phyloP scores from a whole-genome alignment of 2,113 vertebrate genomes.

The Microcebus griseorufus region DNA sequence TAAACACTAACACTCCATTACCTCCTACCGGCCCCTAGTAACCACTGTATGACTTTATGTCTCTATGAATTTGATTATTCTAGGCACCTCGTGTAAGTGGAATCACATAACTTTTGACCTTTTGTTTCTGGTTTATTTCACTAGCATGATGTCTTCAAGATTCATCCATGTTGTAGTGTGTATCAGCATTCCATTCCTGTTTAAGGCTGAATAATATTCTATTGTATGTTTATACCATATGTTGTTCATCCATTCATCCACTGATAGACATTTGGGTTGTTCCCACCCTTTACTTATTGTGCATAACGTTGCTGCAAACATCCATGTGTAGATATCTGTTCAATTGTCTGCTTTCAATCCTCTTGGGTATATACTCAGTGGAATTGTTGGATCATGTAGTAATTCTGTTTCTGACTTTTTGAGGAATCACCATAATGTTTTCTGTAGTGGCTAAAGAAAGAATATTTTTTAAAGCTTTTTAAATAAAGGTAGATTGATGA shows the following conservation, averaged over 20 bases:
- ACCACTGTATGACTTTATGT: not conserved
- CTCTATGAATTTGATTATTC: not conserved
- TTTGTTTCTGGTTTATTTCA: not conserved
- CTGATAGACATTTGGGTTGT: not conserved
- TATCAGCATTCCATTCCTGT: not conserved
- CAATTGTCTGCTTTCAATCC: not conserved
- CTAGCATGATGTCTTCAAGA: not conserved
- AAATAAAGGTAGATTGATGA: slow-evolving; percentile 32
- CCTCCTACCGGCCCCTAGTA: not conserved
- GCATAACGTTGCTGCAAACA: not conserved
- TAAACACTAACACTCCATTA: not conserved
- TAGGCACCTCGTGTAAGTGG: not conserved
- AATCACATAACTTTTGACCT: not conserved
- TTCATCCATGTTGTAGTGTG: not conserved
- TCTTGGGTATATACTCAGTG: not conserved
- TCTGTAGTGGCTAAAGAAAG: not conserved
- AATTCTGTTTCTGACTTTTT: not conserved
- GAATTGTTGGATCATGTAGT: not conserved
- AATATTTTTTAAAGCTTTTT: slow-evolving; percentile 33
- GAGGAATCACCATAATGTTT: not conserved
- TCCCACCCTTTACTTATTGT: not conserved
- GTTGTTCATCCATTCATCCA: not conserved
- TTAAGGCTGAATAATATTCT: not conserved
- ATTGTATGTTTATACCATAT: not conserved
- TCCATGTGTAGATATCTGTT: not conserved